Conservation (phyloP, 2,113 vertebrate species). For the Ochotona curzoniae region DNA sequence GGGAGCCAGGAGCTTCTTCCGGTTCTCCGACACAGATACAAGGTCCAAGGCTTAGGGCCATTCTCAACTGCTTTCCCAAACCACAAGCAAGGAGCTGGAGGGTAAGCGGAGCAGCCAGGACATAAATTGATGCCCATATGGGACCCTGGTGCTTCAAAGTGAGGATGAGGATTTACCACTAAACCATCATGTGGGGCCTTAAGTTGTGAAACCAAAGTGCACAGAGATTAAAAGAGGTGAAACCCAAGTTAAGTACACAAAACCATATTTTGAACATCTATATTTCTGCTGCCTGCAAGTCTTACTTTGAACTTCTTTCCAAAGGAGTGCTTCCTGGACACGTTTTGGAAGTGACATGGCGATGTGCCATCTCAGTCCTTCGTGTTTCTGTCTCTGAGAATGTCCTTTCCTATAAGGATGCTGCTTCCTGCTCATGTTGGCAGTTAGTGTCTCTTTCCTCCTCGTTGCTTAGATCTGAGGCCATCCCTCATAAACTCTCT, state of each 20-base stretch:
- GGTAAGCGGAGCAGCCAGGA: too few species aligned
- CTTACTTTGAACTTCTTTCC: neutral
- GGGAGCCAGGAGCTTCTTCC: too few species aligned
- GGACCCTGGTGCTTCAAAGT: too few species aligned
- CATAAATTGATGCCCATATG: too few species aligned
- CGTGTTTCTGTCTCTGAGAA: neutral
- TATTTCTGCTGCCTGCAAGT: conserved; percentile 4
- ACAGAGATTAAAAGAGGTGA: neutral
- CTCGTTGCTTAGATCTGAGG: too few species aligned
- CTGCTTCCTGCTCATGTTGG: neutral
- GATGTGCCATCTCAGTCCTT: neutral
- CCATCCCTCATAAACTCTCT: neutral
- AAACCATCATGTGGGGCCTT: neutral
- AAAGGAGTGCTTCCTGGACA: neutral
- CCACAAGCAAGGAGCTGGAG: too few species aligned
- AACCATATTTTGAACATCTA: neutral
- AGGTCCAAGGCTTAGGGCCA: too few species aligned
- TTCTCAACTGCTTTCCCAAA: too few species aligned
- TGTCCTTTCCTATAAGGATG: fast-evolving
- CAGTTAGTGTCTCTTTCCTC: neutral
- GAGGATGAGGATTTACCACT: too few species aligned
- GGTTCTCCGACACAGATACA: too few species aligned
- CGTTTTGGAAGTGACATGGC: too few species aligned
- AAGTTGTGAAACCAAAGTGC: neutral
- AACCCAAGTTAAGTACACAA: too few species aligned